These are phyloP conservation scores for Luperina nickerlii DNA, from an alignment of 2,888 invertebrate genomes.

Conservation along the genomic window DNA sequence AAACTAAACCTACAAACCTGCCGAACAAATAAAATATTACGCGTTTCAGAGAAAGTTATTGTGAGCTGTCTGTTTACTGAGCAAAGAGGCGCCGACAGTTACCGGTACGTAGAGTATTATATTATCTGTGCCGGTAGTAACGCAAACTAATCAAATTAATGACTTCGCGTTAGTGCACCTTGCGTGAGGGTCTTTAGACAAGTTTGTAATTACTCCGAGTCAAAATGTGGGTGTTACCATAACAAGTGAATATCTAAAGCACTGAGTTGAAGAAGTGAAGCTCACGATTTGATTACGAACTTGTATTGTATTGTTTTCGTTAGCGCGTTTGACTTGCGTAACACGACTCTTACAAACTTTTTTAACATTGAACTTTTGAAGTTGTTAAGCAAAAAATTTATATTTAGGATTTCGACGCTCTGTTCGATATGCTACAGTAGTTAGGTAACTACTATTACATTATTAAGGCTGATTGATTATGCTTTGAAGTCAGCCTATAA, in stretches of 20 bases:
- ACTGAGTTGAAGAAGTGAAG: constrained; percentile 8
- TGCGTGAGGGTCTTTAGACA: constrained; percentile 1
- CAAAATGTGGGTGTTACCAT: background rate
- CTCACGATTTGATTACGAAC: constrained; percentile 4
- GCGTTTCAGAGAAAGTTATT: constrained; percentile 15
- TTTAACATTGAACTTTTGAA: background rate
- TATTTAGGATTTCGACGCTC: background rate
- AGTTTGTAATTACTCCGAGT: background rate
- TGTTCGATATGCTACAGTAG: background rate
- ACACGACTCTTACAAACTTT: background rate
- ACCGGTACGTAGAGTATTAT: no score
- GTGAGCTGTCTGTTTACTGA: background rate
- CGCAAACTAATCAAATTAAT: constrained; percentile 10
- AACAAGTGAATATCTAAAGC: background rate
- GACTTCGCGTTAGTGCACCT: background rate
- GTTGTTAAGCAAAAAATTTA: background rate
- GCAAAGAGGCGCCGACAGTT: background rate
- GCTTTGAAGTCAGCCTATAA: background rate
- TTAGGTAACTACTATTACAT: no score
- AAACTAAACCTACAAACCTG: background rate
- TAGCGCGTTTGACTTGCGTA: background rate
- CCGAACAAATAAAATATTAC: background rate
- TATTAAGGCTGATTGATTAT: no score
- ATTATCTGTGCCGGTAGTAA: background rate
- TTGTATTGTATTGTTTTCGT: background rate